phyloP scores from a whole-genome alignment of 2,797 vertebrate genomes.

The Parambassis ranga region DNA sequence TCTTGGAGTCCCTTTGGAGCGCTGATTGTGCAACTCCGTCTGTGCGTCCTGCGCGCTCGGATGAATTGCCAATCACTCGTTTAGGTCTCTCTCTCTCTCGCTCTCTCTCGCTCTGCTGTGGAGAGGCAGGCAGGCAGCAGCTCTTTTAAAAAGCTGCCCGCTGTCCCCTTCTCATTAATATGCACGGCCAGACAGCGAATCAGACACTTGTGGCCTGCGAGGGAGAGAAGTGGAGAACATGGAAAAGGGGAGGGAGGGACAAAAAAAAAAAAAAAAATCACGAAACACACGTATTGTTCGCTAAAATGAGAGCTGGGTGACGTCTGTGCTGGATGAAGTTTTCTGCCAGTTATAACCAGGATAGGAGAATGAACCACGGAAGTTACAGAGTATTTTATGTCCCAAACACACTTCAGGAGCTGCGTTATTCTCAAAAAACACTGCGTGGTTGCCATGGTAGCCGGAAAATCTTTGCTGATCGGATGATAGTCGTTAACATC shows the following conservation, averaged over 20 bases:
- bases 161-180: slow-evolving; percentile 91
- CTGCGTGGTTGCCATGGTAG: too few species aligned
- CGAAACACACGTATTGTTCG: slow-evolving; percentile 13
- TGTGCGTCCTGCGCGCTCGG: slow-evolving; percentile 51
- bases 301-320: background rate
- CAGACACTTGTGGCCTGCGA: slow-evolving; percentile 83
- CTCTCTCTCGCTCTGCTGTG: background rate
- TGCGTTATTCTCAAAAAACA: background rate
- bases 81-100: slow-evolving; percentile 30
- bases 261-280: background rate
- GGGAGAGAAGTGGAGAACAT: slow-evolving; percentile 48
- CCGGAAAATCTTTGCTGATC: background rate
- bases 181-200: slow-evolving; percentile 89
- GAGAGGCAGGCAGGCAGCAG: slow-evolving; percentile 53
- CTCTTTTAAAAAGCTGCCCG: slow-evolving; percentile 87
- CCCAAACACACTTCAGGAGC: too few species aligned
- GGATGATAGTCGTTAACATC: background rate
- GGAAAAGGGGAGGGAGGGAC: slow-evolving; percentile 28
- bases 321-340: slow-evolving; percentile 1
- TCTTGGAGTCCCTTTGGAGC: slow-evolving; percentile 23
- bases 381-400: too few species aligned
- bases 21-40: slow-evolving; percentile 61
- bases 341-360: too few species aligned
- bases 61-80: slow-evolving; percentile 24
- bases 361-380: too few species aligned